Evolutionary conservation across 2,113 vertebrate genomes (phyloP), one percentile per base, ranked within the genome.

Genomic region (Sarotherodon lohbergeri): DNA sequence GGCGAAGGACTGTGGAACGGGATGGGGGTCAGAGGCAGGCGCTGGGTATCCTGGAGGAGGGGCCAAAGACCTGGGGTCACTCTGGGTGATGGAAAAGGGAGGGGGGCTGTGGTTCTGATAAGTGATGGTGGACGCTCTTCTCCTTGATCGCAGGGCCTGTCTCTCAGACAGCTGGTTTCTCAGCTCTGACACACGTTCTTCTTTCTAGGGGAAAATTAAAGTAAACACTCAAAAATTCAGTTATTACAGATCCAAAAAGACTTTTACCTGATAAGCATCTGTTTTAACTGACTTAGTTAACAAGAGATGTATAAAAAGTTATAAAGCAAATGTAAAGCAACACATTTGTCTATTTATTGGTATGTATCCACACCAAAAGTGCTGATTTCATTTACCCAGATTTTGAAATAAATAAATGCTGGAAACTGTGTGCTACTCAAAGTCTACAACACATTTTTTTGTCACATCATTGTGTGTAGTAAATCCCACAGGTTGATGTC

Each of bases 101-200:
- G 94, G 81, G 1, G 93, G 80, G 93, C 91, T 95, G 93, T 96
- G 94, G 90, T 96, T 95, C 86, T 95, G 95, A 81, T 89, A 95
- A 63, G 84, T 92, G 83, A 91, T 59, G 63, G 86, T 90, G 1
- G 97, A 97, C 0, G 96, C 95, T 16, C 96, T 96, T 27, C 97
- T 96, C 55, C 97, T 95, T 0, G 98, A 97, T 1, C 97, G 97
- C 24, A 98, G 95, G 83, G 98, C 97, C 91, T 98, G 97, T 7
- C 97, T 91, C 86, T 97, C 97, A 19, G 96, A 96, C 80, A 98
- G 96, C 93, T 98, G 97, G 81, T 97, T 97, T 39, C 97, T 96
- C 32, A 98, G 96, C 93, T 98, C 98, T 0, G 97, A 97, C 11
- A 98, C 98, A 0, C 98, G 96, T 43, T 98, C 98, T 85, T 98